Percentiles rank a stretch among this genome's conserved stretches.
Evolutionary conservation across 2,113 vertebrate species (phyloP).

Genomic region (Toxostoma redivivum): DNA sequence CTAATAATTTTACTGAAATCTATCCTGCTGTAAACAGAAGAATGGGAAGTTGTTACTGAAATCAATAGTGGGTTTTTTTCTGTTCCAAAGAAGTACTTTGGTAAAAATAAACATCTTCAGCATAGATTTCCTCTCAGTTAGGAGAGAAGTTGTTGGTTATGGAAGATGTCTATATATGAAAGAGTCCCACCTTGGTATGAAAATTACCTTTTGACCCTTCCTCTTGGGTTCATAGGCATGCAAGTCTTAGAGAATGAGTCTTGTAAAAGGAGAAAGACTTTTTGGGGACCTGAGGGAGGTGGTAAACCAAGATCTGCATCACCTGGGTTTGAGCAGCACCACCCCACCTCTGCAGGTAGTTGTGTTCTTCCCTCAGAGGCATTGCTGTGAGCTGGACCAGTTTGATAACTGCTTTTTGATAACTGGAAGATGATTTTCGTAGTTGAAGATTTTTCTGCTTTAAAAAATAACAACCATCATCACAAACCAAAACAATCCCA

Average conservation of each 20-base stretch:
- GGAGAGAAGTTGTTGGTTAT: background rate
- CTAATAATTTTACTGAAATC: background rate
- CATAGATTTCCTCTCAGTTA: background rate
- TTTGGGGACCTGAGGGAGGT: background rate
- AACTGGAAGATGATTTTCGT: background rate
- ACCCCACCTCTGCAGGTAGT: no score
- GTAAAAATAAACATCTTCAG: background rate
- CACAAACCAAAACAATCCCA: background rate
- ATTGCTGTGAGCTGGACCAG: background rate
- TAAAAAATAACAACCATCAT: background rate
- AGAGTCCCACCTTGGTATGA: background rate
- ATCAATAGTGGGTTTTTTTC: background rate
- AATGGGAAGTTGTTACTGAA: background rate
- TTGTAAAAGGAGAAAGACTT: background rate
- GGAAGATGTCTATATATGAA: background rate
- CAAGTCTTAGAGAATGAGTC: background rate
- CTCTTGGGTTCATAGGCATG: background rate
- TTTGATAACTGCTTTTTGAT: background rate
- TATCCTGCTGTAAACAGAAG: background rate
- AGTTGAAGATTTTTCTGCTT: background rate
- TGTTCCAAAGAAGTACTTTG: background rate
- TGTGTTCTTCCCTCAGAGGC: background rate
- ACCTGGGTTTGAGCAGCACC: background rate
- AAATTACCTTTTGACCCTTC: background rate
- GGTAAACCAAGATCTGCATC: background rate